Evolutionary conservation across 1,140 invertebrate genomes (phyloP).

Genomic region (Micrasema longulum): DNA sequence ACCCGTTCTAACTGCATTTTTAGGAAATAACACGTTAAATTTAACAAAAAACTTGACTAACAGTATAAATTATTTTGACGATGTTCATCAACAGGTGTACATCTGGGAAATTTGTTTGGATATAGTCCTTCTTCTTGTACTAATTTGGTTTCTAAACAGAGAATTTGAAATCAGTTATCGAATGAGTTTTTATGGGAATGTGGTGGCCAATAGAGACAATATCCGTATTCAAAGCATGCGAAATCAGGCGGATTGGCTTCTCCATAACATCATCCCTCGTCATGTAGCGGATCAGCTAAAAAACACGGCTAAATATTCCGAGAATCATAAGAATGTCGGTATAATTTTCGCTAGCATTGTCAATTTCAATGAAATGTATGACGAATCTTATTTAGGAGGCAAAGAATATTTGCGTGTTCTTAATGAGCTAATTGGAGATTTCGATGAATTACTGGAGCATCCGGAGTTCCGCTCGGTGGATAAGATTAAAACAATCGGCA

Average conservation of each 20-base stretch:
- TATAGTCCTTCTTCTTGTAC: constrained; percentile 80
- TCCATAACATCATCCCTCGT: constrained; percentile 96
- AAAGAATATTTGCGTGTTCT: constrained; percentile 94
- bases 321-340: constrained; percentile 92
- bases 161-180: constrained; percentile 96
- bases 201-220: constrained; percentile 88
- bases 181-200: constrained; percentile 92
- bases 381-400: constrained; percentile 93
- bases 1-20: background rate
- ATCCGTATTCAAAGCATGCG: constrained; percentile 87
- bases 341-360: constrained; percentile 96
- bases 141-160: constrained; percentile 92
- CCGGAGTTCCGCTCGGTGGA: constrained; percentile 90
- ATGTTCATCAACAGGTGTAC: constrained; percentile 66
- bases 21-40: background rate
- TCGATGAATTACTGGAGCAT: constrained; percentile 90
- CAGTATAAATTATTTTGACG: constrained; percentile 7
- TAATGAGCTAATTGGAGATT: constrained; percentile 95
- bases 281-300: constrained; percentile 94
- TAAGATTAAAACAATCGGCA: constrained; percentile 98
- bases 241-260: constrained; percentile 94
- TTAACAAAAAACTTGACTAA: constrained; percentile 6
- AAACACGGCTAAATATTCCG: constrained; percentile 93
- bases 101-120: constrained; percentile 85
- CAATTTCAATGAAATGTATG: constrained; percentile 96